A percentile compares a stretch with the other conserved stretches of the same genome.
phyloP scores from a whole-genome alignment of 2,888 invertebrate genomes.

The Drosophila nr. fundita region DNA sequence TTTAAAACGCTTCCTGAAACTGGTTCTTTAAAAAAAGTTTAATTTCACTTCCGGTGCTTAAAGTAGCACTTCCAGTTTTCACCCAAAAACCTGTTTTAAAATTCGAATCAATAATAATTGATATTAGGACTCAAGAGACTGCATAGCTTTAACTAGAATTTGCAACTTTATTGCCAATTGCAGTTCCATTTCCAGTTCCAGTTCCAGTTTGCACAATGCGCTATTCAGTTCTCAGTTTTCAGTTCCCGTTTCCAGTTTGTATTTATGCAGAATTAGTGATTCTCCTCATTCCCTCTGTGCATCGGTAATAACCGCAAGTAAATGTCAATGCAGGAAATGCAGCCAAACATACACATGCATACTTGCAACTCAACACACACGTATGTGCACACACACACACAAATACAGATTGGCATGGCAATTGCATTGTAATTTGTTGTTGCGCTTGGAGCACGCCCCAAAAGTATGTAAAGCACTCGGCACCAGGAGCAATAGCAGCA shows the following conservation, averaged over 20 bases:
- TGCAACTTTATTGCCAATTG: constrained; percentile 1
- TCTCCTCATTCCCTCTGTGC: constrained; percentile 16
- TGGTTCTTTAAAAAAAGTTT: too few relatives aligned
- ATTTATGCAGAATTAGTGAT: constrained; percentile 60
- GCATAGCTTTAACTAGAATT: not conserved
- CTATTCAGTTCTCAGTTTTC: not conserved
- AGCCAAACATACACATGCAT: constrained; percentile 60
- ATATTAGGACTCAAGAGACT: not conserved
- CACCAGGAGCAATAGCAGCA: constrained; percentile 19
- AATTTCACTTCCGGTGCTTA: too few relatives aligned
- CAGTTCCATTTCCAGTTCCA: constrained; percentile 20
- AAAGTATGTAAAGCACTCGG: constrained; percentile 57
- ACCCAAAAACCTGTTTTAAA: not conserved
- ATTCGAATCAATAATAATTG: not conserved
- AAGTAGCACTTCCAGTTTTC: not conserved
- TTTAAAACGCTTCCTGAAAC: too few relatives aligned
- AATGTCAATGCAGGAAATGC: constrained; percentile 74
- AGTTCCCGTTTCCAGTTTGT: constrained; percentile 26
- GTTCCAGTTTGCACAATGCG: constrained; percentile 15
- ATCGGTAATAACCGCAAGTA: constrained; percentile 74
- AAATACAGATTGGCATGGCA: constrained; percentile 26
- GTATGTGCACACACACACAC: constrained; percentile 8
- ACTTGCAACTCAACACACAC: not conserved
- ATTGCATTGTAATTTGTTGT: constrained; percentile 75
- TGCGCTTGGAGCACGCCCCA: constrained; percentile 30